These are phyloP conservation scores for Mythimna albipuncta DNA, from an alignment of 2,888 invertebrate species.

Conservation along the genomic window DNA sequence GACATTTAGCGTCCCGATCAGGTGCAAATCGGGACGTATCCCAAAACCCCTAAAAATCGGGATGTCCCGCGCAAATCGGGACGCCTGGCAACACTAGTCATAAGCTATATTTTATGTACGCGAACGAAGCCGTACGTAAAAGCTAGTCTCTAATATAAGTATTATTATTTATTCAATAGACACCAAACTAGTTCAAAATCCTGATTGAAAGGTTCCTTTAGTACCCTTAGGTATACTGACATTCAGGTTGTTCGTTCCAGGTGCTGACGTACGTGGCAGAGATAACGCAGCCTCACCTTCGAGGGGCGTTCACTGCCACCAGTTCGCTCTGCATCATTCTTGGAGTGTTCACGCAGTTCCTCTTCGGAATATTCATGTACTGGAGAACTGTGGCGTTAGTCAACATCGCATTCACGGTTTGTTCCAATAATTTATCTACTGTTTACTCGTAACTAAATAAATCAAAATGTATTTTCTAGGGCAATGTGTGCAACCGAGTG, in stretches of 20 bases:
- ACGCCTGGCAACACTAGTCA: too few relatives aligned
- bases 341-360: constrained; percentile 94
- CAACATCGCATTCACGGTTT: constrained; percentile 92
- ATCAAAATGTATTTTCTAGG: background rate
- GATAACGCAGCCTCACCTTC: constrained; percentile 94
- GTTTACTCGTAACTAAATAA: background rate
- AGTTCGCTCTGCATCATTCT: constrained; percentile 94
- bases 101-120: too few relatives aligned
- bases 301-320: constrained; percentile 94
- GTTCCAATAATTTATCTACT: constrained; percentile 12
- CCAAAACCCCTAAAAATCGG: too few relatives aligned
- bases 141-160: too few relatives aligned
- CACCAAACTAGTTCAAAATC: too few relatives aligned
- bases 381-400: constrained; percentile 94
- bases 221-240: background rate
- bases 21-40: too few relatives aligned
- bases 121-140: too few relatives aligned
- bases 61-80: too few relatives aligned
- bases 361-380: constrained; percentile 92
- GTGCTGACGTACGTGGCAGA: constrained; percentile 96
- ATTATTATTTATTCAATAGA: too few relatives aligned
- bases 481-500: too few relatives aligned
- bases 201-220: too few relatives aligned
- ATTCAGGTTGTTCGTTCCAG: constrained; percentile 76
- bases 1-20: too few relatives aligned